Conservation (phyloP, 2,797 vertebrate species). For the Neosilurus hyrtlii region DNA sequence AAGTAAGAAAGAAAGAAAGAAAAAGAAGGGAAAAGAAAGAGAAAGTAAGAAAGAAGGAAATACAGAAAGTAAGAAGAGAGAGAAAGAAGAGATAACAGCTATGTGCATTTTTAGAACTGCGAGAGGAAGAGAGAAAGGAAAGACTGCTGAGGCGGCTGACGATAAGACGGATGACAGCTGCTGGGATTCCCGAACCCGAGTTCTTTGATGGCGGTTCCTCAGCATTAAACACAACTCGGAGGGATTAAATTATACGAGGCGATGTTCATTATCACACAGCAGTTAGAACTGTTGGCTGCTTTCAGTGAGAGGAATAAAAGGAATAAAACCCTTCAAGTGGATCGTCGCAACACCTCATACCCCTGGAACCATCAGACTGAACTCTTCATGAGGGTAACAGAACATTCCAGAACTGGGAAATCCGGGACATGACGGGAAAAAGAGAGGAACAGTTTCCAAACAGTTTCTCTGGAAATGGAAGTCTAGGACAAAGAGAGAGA, state of each 20-base stretch:
- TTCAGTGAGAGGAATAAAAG: neutral
- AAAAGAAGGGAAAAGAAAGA: conserved; percentile 7
- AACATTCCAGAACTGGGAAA: too few species aligned
- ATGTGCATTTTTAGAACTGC: too few species aligned
- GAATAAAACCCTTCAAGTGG: neutral
- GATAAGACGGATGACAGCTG: neutral
- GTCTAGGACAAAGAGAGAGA: neutral
- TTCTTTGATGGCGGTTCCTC: too few species aligned
- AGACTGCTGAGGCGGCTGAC: neutral
- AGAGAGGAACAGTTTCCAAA: neutral
- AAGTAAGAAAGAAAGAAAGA: too few species aligned
- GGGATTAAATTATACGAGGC: too few species aligned
- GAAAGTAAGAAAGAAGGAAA: conserved; percentile 19
- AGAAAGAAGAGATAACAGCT: neutral
- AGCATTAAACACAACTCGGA: neutral
- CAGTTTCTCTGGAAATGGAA: neutral
- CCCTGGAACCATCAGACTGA: neutral
- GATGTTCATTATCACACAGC: too few species aligned
- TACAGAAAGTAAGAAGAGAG: too few species aligned
- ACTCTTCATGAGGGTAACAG: too few species aligned
- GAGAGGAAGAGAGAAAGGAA: neutral
- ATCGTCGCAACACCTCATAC: neutral
- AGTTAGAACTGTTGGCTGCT: neutral
- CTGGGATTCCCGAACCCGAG: too few species aligned
- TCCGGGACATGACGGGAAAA: neutral